These are phyloP conservation scores for Conus canariensis DNA, from an alignment of 2,888 invertebrate genomes.

Conservation along the genomic window DNA sequence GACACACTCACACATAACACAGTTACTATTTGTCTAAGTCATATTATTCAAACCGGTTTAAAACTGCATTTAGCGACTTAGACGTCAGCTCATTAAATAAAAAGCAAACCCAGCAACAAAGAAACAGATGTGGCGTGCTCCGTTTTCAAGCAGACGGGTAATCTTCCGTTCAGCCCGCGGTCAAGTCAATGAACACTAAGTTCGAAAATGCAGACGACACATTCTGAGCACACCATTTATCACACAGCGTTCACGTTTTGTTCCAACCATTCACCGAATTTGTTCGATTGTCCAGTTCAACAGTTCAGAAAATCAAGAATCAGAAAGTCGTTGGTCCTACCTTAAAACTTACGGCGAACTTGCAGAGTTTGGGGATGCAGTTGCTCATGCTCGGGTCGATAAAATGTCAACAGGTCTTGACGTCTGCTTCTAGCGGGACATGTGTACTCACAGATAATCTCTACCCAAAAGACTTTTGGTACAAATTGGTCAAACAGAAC, in stretches of 20 bases:
- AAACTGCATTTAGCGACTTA: no score
- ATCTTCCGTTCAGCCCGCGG: background rate
- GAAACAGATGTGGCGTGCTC: background rate
- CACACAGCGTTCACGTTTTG: background rate
- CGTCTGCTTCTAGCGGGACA: constrained; percentile 16
- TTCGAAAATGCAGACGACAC: constrained; percentile 6
- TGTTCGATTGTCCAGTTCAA: background rate
- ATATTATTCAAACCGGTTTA: no score
- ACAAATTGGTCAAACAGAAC: background rate
- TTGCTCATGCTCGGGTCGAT: background rate
- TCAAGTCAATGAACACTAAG: no score
- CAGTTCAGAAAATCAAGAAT: background rate
- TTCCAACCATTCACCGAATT: background rate
- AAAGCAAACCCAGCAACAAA: background rate
- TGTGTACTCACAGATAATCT: constrained; percentile 15
- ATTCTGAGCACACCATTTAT: background rate
- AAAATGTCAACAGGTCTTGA: constrained; percentile 28
- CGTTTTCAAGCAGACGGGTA: background rate
- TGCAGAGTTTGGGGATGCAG: constrained; percentile 22
- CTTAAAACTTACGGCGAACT: constrained; percentile 8
- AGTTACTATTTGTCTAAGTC: no score
- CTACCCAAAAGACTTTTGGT: background rate
- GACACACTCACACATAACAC: no score
- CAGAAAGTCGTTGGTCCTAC: background rate
- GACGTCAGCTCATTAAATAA: no score